Evolutionary conservation across 2,888 invertebrate genomes (phyloP).

Genomic region (Fragum sueziense): DNA sequence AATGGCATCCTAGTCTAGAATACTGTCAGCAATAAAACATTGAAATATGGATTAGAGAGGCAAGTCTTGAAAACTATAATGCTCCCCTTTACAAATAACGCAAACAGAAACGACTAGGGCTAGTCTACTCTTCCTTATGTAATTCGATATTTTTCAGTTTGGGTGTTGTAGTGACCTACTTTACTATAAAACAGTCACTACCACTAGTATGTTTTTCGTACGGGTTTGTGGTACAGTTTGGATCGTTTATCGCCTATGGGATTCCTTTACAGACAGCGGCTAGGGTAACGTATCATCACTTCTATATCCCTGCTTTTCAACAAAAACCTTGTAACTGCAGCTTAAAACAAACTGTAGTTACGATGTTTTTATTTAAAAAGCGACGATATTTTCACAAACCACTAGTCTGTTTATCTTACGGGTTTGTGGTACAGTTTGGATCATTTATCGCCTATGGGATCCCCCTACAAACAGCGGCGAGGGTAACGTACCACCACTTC

Average conservation of each 20-base stretch:
- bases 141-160: conserved; percentile 19
- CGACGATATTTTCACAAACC: not conserved
- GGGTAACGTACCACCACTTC: not conserved
- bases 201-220: conserved; percentile 19
- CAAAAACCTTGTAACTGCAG: no score
- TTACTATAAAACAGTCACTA: conserved; percentile 28
- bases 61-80: no score
- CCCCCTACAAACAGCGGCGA: conserved; percentile 2
- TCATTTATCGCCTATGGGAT: not conserved
- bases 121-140: no score
- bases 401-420: not conserved
- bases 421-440: not conserved
- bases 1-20: no score
- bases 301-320: no score
- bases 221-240: not conserved
- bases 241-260: conserved; percentile 3
- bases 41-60: no score
- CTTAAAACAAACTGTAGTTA: no score
- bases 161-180: conserved; percentile 25
- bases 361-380: no score
- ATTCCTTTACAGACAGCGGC: conserved; percentile 12
- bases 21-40: no score
- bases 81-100: no score
- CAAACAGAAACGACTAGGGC: no score
- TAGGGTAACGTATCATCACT: not conserved